phyloP scores from a whole-genome alignment of 1,140 invertebrate species.

The Araneus ventricosus region DNA sequence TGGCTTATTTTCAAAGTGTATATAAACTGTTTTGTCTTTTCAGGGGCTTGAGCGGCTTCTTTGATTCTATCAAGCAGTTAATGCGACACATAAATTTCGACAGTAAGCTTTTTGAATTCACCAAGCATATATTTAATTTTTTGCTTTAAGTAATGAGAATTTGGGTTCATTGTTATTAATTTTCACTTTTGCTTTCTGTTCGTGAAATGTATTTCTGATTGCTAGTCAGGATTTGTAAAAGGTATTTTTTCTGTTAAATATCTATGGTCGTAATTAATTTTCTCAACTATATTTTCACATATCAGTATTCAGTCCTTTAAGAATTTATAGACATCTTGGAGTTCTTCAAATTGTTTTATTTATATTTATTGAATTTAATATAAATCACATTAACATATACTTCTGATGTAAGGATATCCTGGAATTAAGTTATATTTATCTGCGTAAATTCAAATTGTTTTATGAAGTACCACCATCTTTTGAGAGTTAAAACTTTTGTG shows the following conservation, averaged over 20 bases:
- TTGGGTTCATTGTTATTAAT: constrained; percentile 18
- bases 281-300: too few relatives aligned
- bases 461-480: too few relatives aligned
- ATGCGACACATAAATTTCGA: constrained; percentile 98
- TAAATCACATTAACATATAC: too few relatives aligned
- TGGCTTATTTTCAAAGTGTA: constrained; percentile 84
- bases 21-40: constrained; percentile 54
- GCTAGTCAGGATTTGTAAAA: constrained; percentile 99
- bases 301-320: too few relatives aligned
- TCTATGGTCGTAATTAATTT: too few relatives aligned
- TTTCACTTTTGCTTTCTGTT: constrained; percentile 81
- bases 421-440: too few relatives aligned
- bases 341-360: too few relatives aligned
- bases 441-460: too few relatives aligned
- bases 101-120: constrained; percentile 78
- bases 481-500: too few relatives aligned
- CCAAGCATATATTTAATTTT: background rate
- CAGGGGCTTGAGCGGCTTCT: constrained; percentile 94
- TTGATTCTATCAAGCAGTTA: constrained; percentile 96
- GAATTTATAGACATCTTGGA: too few relatives aligned
- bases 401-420: too few relatives aligned
- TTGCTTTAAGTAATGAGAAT: constrained; percentile 56
- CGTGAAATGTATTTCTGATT: constrained; percentile 96
- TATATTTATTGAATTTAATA: too few relatives aligned
- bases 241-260: constrained; percentile 77